phyloP scores from a whole-genome alignment of 23 tunicate genomes.

The Corella eumyota region DNA sequence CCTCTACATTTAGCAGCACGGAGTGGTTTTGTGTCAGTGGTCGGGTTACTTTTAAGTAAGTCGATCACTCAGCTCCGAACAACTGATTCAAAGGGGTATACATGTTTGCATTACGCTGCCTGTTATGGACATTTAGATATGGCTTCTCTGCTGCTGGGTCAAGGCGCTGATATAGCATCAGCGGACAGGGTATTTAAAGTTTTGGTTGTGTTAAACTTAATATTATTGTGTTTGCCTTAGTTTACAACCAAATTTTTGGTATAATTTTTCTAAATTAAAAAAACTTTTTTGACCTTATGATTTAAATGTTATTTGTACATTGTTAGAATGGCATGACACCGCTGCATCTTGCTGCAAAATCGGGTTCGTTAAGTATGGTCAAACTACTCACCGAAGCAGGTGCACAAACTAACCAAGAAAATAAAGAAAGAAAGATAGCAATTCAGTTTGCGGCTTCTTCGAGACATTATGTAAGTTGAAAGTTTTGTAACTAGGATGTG shows the following conservation, averaged over 20 bases:
- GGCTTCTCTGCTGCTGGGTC: conserved; percentile 75
- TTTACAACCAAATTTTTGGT: too few relatives aligned
- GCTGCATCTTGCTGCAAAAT: conserved; percentile 73
- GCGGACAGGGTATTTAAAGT: conserved; percentile 49
- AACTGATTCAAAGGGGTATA: conserved; percentile 39
- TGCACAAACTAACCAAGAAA: conserved; percentile 40
- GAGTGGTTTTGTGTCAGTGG: conserved; percentile 78
- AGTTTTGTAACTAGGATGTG: neutral
- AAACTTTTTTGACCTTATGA: too few relatives aligned
- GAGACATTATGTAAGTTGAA: conserved; percentile 59
- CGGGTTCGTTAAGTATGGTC: conserved; percentile 79
- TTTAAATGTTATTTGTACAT: neutral
- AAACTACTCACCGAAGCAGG: conserved; percentile 63
- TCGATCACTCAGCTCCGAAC: conserved; percentile 56
- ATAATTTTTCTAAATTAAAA: too few relatives aligned
- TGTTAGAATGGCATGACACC: conserved; percentile 64
- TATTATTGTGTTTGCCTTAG: too few relatives aligned
- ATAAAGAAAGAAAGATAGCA: conserved; percentile 46
- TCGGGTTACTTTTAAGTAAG: conserved; percentile 68
- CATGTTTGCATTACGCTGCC: conserved; percentile 88
- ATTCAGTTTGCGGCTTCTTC: conserved; percentile 71
- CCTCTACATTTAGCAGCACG: conserved; percentile 83
- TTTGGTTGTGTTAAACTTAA: neutral
- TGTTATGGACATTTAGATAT: conserved; percentile 72
- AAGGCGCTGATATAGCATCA: conserved; percentile 61